Percentiles rank a stretch among this genome's conserved stretches.
Evolutionary conservation across 2,113 vertebrate species (phyloP).

Genomic region (Microcebus murinus): DNA sequence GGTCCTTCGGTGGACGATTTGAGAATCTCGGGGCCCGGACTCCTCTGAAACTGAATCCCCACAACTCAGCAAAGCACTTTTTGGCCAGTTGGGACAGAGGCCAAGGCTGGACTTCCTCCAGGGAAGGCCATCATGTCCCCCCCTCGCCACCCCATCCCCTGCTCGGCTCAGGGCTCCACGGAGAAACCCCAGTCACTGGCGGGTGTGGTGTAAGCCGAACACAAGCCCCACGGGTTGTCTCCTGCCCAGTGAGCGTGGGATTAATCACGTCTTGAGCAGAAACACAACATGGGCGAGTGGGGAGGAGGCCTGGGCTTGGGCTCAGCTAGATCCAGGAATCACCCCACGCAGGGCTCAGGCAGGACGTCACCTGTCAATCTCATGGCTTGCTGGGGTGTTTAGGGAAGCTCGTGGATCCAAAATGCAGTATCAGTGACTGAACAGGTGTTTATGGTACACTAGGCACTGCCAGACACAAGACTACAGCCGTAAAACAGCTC

Average conservation of each 20-base stretch:
- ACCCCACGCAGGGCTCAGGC: background rate
- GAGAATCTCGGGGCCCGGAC: background rate
- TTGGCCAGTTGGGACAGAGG: background rate
- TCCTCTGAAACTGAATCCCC: background rate
- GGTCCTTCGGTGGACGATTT: background rate
- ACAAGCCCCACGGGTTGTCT: accelerated
- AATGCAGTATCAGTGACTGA: accelerated
- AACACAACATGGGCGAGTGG: background rate
- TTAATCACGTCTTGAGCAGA: background rate
- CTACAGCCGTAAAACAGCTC: background rate
- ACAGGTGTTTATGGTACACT: accelerated
- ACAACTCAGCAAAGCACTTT: background rate
- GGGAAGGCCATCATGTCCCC: too few species aligned
- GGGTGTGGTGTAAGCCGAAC: background rate
- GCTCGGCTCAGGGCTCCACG: background rate
- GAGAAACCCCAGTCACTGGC: background rate
- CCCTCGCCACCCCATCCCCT: too few species aligned
- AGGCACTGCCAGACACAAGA: accelerated
- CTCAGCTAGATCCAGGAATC: background rate
- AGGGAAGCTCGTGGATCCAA: background rate
- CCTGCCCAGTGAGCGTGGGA: accelerated
- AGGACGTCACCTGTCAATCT: accelerated
- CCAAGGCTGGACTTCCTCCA: background rate
- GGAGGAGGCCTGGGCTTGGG: background rate
- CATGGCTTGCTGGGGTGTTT: background rate